Evolutionary conservation across 2,888 invertebrate species (phyloP), one percentile per base, ranked within the genome.

Genomic region (Protodeltote pygarga): DNA sequence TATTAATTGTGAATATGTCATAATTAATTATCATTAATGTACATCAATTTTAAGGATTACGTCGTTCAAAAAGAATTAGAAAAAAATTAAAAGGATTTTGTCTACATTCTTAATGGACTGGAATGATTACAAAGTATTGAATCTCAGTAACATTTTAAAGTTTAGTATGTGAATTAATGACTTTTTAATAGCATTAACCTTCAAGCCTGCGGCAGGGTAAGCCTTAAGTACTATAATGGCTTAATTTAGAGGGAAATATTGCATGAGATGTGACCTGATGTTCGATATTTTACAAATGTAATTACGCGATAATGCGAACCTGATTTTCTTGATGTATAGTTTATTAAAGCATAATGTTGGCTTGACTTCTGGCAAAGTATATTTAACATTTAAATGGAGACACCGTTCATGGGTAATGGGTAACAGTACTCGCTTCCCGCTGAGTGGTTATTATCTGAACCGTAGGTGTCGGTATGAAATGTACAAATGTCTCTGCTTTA

Each of bases 141-240:
- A 20, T 27, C 27, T 10, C 14, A 11, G 27, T 27, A 20, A 38
- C 38, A 14, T 24, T 6, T 24, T 37, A 20, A 25, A 38, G 35
- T 38, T 32, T 31, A 32, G 33, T 20, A 58, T 45, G 44, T 11
- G 45, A 58, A 52, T 40, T 54, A 40, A 63, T 14, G 55, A 65
- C 54, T 71, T 71, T 75, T 76, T 72, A 70, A 75, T 71, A 65
- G 66, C 48, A 38, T 39, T 31, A 31, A 42, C 50, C 51, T 44
- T 39, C 13, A 23, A 13, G 58, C 66, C 61, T 35, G 58, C 40
- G 65, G 70, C 69, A 69, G 47, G 55, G 68, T 71, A 65, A 65
- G 50, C 64, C 57, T 65, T 42, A 63, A 44, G 40, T 34, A 47
- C 38, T 33, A 48, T 65, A 64, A 75, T 75, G 59, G 39, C 73